Percentiles rank a stretch among this genome's conserved stretches.
Evolutionary conservation across 2,113 vertebrate genomes (phyloP).

Genomic region (Clinocottus analis): DNA sequence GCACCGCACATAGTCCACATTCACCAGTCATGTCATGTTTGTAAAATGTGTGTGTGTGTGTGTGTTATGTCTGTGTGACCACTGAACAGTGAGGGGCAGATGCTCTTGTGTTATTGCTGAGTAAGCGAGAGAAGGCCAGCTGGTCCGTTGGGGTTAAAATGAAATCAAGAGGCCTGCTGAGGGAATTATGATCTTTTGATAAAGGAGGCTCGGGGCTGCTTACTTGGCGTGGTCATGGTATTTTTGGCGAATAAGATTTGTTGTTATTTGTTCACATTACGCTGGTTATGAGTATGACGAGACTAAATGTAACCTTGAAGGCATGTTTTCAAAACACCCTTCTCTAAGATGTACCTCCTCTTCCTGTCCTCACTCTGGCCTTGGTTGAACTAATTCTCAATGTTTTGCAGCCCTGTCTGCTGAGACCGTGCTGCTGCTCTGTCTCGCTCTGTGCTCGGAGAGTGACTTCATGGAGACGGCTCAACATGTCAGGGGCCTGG

Average conservation of each 20-base stretch:
- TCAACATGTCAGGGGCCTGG: slow-evolving; percentile 52
- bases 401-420: slow-evolving; percentile 48
- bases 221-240: slow-evolving; percentile 41
- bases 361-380: slow-evolving; percentile 53
- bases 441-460: slow-evolving; percentile 35
- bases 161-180: slow-evolving; percentile 48
- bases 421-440: slow-evolving; percentile 32
- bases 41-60: not conserved
- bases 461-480: slow-evolving; percentile 68
- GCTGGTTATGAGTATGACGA: slow-evolving; percentile 24
- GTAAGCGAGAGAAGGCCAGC: slow-evolving; percentile 32
- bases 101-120: slow-evolving; percentile 2
- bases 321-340: slow-evolving; percentile 3
- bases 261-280: slow-evolving; percentile 28
- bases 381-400: slow-evolving; percentile 51
- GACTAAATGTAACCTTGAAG: slow-evolving; percentile 53
- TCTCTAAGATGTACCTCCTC: slow-evolving; percentile 18
- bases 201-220: slow-evolving; percentile 39
- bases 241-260: slow-evolving; percentile 37
- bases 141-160: slow-evolving; percentile 54
- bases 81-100: slow-evolving; percentile 4
- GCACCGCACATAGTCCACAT: slow-evolving; percentile 52
- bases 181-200: slow-evolving; percentile 49
- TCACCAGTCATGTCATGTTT: not conserved
- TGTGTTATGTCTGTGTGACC: slow-evolving; percentile 17